Evolutionary conservation across 2,113 vertebrate species (phyloP), one percentile per base, ranked within the genome.

Genomic region (Sardina pilchardus): DNA sequence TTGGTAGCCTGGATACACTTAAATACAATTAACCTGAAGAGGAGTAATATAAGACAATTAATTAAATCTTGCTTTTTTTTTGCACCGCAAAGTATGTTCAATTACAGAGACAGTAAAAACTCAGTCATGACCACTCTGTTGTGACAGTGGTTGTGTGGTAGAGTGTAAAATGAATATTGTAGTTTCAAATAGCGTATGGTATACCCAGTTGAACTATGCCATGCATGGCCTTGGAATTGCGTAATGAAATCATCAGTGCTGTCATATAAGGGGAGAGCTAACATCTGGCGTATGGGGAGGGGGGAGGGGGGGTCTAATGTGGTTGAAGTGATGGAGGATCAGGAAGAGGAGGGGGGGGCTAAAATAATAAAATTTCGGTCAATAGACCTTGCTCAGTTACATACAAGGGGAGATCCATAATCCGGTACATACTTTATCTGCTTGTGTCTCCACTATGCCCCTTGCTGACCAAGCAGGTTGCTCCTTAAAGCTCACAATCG

Each of bases 381-480:
- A 94, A 92, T 94, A 92, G 89, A 93, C 90, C 91, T 92, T 92
- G 93, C 91, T 92, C 90, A 88, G 89, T 93, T 91, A 91, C 90
- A 92, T 91, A 91, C 91, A 90, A 92, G 90, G 86, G 81, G 89
- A 92, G 90, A 93, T 94, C 89, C 88, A 92, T 94, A 95, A 92
- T 92, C 89, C 88, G 87, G 90, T 85, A 86, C 89, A 89, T 92
- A 92, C 90, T 91, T 90, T 87, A 92, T 93, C 91, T 87, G 91
- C 90, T 90, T 90, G 91, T 92, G 89, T 94, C 92, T 94, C 89
- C 90, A 89, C 90, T 89, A 83, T 86, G 71, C 85, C 88, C 39
- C 24, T 83, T 94, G 94, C 94, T 95, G 94, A 95, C 93, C 91
- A 91, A 93, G 94, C 94, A 94, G 86, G 85, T 82, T 85, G 88